Evolutionary conservation across 2,113 vertebrate species (phyloP).

Genomic region (Tragelaphus imberbis): DNA sequence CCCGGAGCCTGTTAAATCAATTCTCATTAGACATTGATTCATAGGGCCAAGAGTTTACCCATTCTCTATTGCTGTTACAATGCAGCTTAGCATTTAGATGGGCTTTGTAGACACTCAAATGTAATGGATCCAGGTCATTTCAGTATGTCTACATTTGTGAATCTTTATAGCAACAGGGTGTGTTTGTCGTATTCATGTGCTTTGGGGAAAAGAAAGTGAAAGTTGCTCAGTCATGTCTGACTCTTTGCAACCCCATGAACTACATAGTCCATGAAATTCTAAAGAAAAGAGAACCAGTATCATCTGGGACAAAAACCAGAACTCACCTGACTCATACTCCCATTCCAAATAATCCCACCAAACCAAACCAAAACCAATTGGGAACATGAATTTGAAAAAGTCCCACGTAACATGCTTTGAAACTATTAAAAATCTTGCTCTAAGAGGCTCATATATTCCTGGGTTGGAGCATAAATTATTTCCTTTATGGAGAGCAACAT

Average conservation of each 20-base stretch:
- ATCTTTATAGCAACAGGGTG: background rate
- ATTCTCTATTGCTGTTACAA: background rate
- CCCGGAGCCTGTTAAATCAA: conserved; percentile 33
- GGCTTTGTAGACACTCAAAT: background rate
- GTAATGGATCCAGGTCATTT: background rate
- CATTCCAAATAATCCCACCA: no score
- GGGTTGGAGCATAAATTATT: background rate
- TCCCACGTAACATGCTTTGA: background rate
- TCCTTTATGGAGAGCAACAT: background rate
- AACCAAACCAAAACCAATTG: background rate
- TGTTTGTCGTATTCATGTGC: background rate
- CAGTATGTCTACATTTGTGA: background rate
- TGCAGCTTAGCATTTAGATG: background rate
- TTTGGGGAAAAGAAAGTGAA: background rate
- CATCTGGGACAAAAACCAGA: background rate
- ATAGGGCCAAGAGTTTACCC: background rate
- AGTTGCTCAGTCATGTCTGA: background rate
- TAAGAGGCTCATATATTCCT: background rate
- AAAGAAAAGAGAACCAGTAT: background rate
- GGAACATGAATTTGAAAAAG: background rate
- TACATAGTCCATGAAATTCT: background rate
- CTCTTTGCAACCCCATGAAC: background rate
- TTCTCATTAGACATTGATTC: conserved; percentile 63
- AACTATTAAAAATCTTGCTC: background rate
- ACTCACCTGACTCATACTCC: background rate